Base-by-base conservation (phyloP, 2,888 invertebrate genomes). In the Cryptus armator region DNA sequence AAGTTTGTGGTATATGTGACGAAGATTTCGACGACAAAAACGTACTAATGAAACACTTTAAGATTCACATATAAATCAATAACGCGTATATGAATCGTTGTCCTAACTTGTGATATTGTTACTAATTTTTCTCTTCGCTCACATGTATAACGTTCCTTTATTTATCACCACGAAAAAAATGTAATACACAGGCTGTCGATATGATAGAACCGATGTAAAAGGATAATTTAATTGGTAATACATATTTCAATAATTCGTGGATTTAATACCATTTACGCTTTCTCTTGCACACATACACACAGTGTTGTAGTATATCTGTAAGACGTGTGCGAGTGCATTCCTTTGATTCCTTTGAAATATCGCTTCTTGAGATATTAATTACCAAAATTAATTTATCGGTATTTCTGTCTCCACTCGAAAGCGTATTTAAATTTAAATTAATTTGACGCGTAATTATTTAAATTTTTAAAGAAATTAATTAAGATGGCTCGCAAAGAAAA, bases 1-100 rank as follows among this genome's bases (percentile, higher is more conserved):
- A 87, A n/a, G 89, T 91, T 48, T 94, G 94, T 81, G 93, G 93
- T 43, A 92, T 94, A 82, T 94, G 94, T 80, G 94, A 93, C 0
- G 92, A 92, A 78, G 93, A 91, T 79, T 94, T 94, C 87, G 87
- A 88, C 32, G 91, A 91, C 67, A 93, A 93, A 88, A 90, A 90
- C 72, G 90, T 91, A 37, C 88, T 94, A 19, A 93, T 92, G 91
- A 92, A 92, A 78, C 94, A 94, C 84, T 92, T 94, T 32, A 93
- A 93, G 77, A 91, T 92, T 87, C 94, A 94, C 81, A 93, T 94
- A 87, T 94, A 93, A 91, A 79, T 48, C 64, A 59, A 6, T 70
- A 37, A 56, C 16, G 2, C 10, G 16, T 19, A 10, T 59, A 19
- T 14, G 43, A 66, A 37, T 81, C 44, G 56, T 66, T 85, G 83